Conservation (phyloP, 2,888 invertebrate species). For the Bursaphelenchus okinawaensis region DNA sequence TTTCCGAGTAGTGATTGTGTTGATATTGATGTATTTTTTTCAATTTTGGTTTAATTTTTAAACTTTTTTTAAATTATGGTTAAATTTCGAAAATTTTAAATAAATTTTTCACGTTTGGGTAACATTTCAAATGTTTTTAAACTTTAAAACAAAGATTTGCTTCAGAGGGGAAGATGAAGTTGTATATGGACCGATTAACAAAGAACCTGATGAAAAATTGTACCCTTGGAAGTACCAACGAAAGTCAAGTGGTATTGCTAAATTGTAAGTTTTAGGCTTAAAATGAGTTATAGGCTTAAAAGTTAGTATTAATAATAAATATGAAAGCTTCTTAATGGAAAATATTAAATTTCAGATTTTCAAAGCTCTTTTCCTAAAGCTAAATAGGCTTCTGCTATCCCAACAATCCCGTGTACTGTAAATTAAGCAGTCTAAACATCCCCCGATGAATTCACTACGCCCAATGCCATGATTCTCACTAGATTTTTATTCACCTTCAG, state of each 20-base stretch:
- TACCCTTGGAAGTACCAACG: slow-evolving; percentile 71
- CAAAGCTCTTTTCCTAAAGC: neutral
- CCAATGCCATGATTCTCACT: neutral
- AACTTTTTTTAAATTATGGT: slow-evolving; percentile 10
- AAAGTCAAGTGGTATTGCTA: slow-evolving; percentile 52
- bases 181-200: slow-evolving; percentile 91
- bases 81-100: slow-evolving; percentile 7
- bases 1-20: too few relatives aligned
- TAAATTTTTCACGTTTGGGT: neutral
- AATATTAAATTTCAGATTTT: neutral
- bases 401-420: neutral
- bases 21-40: slow-evolving; percentile 16
- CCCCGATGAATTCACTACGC: neutral
- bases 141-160: too few relatives aligned
- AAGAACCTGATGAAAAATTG: slow-evolving; percentile 89
- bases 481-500: neutral
- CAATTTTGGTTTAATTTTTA: slow-evolving; percentile 5
- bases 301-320: too few relatives aligned
- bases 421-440: too few relatives aligned
- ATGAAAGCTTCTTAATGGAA: too few relatives aligned
- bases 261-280: too few relatives aligned
- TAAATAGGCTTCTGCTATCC: neutral
- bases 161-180: slow-evolving; percentile 28
- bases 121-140: slow-evolving; percentile 2
- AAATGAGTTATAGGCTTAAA: too few relatives aligned